Percentiles rank a stretch among this genome's conserved stretches.
Conservation (phyloP, 2,113 vertebrate species). For the Oncorhynchus clarkii region DNA sequence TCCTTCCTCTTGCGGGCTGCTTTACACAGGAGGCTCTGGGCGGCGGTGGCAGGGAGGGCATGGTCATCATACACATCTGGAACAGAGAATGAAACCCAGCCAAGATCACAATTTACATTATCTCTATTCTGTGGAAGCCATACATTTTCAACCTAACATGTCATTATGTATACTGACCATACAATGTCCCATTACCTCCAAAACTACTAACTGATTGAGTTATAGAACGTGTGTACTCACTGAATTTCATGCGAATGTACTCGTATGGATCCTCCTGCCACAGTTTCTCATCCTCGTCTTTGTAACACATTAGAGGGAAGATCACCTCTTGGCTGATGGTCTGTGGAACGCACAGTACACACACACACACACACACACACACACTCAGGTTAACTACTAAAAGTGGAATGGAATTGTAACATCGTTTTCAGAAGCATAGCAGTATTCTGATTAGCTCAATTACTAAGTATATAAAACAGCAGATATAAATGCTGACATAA, state of each 20-base stretch:
- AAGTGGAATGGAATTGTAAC: too few species aligned
- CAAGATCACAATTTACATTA: too few species aligned
- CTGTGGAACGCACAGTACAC: constrained; percentile 60
- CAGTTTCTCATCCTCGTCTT: constrained; percentile 95
- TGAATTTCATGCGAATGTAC: constrained; percentile 97
- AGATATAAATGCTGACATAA: too few species aligned
- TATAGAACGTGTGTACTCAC: constrained; percentile 67
- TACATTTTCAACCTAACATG: not conserved
- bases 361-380: not conserved
- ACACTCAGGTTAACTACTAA: not conserved
- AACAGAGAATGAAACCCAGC: constrained; percentile 26
- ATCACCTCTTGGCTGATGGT: constrained; percentile 90
- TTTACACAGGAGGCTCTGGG: constrained; percentile 90
- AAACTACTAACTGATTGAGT: not conserved
- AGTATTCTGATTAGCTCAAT: too few species aligned
- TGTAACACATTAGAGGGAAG: constrained; percentile 98
- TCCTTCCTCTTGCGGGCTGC: constrained; percentile 94
- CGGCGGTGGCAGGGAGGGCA: constrained; percentile 88
- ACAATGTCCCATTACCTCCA: not conserved
- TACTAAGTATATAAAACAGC: too few species aligned
- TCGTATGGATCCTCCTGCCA: constrained; percentile 97
- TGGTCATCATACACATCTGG: constrained; percentile 96
- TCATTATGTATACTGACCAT: not conserved
- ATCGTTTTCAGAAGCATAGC: too few species aligned
- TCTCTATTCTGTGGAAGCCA: too few species aligned